A percentile compares a stretch with the other conserved stretches of the same genome.
These are phyloP conservation scores for Cirrhinus mrigala DNA, from an alignment of 2,797 vertebrate genomes.

Conservation along the genomic window DNA sequence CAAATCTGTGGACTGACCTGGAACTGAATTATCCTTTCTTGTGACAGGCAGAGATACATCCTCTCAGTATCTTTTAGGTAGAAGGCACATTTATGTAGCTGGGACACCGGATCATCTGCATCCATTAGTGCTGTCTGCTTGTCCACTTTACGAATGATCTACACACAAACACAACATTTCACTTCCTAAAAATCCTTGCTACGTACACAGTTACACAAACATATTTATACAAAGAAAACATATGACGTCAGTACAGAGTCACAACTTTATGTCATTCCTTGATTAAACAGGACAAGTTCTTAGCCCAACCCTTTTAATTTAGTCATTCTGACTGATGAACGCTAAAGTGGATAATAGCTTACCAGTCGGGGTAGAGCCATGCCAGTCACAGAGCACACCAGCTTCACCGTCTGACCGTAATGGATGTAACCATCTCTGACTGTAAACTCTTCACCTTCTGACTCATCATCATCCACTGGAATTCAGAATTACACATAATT, in stretches of 20 bases:
- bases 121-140: conserved; percentile 78
- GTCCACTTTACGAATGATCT: conserved; percentile 82
- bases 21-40: conserved; percentile 99
- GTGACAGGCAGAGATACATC: conserved; percentile 90
- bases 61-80: conserved; percentile 81
- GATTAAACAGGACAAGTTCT: background rate
- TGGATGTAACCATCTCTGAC: conserved; percentile 98
- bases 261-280: background rate
- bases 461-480: conserved; percentile 98
- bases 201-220: background rate
- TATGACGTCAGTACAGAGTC: background rate
- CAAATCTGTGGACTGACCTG: conserved; percentile 81
- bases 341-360: conserved; percentile 45
- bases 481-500: conserved; percentile 39
- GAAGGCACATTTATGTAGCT: conserved; percentile 81
- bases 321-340: background rate
- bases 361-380: conserved; percentile 99
- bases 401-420: conserved; percentile 96
- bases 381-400: conserved; percentile 98
- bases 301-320: background rate
- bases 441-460: conserved; percentile 98
- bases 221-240: background rate
- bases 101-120: conserved; percentile 79
- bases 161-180: conserved; percentile 26
- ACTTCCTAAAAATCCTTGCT: background rate